A percentile compares a stretch with the other conserved stretches of the same genome.
These are phyloP conservation scores for Macrotrachela quadricornifera DNA, from an alignment of 1,140 invertebrate species.

Conservation along the genomic window DNA sequence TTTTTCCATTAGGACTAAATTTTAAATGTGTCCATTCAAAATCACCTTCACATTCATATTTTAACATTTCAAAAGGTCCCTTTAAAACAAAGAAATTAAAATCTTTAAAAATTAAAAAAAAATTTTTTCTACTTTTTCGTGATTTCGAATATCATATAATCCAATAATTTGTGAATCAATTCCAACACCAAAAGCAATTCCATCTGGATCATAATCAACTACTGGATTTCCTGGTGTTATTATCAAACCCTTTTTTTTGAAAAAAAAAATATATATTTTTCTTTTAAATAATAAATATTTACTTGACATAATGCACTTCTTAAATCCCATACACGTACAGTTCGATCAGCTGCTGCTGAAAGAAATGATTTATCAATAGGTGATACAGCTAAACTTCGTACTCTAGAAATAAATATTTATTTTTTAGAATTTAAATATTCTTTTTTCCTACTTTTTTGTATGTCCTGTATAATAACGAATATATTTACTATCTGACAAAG, in stretches of 20 bases:
- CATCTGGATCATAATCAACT: slow-evolving; percentile 92
- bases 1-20: slow-evolving; percentile 98
- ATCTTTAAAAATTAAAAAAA: slow-evolving; percentile 7
- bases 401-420: slow-evolving; percentile 28
- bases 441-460: slow-evolving; percentile 54
- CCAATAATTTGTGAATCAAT: slow-evolving; percentile 92
- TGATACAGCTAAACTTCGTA: slow-evolving; percentile 81
- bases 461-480: slow-evolving; percentile 70
- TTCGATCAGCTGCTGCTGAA: slow-evolving; percentile 92
- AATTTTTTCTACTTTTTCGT: slow-evolving; percentile 49
- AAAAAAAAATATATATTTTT: too few relatives aligned
- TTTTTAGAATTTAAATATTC: neutral
- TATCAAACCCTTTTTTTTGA: slow-evolving; percentile 61
- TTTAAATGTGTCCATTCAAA: slow-evolving; percentile 88
- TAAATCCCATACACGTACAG: slow-evolving; percentile 86
- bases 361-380: slow-evolving; percentile 93
- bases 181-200: slow-evolving; percentile 88
- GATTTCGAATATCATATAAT: slow-evolving; percentile 76
- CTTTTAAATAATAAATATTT: too few relatives aligned
- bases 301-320: slow-evolving; percentile 39
- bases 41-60: slow-evolving; percentile 55
- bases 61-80: slow-evolving; percentile 2
- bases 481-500: slow-evolving; percentile 95
- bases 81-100: too few relatives aligned
- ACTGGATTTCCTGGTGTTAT: slow-evolving; percentile 78